Percentiles rank a stretch among this genome's conserved stretches.
Evolutionary conservation across 1,140 invertebrate species (phyloP).

Genomic region (Tetramorium simillimum): DNA sequence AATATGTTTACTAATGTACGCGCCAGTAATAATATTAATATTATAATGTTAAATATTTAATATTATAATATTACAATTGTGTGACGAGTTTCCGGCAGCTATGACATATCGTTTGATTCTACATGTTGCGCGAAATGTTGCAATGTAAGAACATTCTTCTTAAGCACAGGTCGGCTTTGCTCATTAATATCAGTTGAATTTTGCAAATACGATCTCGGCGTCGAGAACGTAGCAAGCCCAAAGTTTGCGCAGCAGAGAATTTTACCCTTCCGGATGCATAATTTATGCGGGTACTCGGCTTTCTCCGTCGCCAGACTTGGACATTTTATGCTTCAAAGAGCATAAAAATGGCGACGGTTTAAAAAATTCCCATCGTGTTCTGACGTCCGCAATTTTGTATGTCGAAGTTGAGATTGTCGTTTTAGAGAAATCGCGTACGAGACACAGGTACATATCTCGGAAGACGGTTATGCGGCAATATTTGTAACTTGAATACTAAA

Average conservation of each 20-base stretch:
- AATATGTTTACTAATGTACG: not conserved
- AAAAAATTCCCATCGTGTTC: slow-evolving; percentile 36
- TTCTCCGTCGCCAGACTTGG: slow-evolving; percentile 55
- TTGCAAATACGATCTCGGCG: slow-evolving; percentile 50
- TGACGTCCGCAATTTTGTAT: slow-evolving; percentile 34
- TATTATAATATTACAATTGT: not conserved
- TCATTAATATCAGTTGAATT: slow-evolving; percentile 59
- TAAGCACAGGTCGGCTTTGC: slow-evolving; percentile 36
- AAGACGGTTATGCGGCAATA: not conserved
- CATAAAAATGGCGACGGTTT: slow-evolving; percentile 59
- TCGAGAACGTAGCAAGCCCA: slow-evolving; percentile 19
- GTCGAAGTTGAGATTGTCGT: slow-evolving; percentile 52
- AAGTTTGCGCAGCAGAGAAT: slow-evolving; percentile 54
- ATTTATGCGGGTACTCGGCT: slow-evolving; percentile 62
- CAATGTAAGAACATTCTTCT: slow-evolving; percentile 19
- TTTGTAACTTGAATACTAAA: slow-evolving; percentile 37
- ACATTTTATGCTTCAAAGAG: slow-evolving; percentile 63
- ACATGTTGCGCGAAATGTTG: not conserved
- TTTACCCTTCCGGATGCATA: slow-evolving; percentile 54
- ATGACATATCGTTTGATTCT: not conserved
- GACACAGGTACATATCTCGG: not conserved
- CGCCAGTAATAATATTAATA: not conserved
- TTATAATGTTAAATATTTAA: not conserved
- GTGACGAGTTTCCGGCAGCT: not conserved
- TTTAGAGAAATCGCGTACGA: slow-evolving; percentile 22